These are phyloP conservation scores for Neodiprion virginianus DNA, from an alignment of 1,140 invertebrate species.

Conservation along the genomic window DNA sequence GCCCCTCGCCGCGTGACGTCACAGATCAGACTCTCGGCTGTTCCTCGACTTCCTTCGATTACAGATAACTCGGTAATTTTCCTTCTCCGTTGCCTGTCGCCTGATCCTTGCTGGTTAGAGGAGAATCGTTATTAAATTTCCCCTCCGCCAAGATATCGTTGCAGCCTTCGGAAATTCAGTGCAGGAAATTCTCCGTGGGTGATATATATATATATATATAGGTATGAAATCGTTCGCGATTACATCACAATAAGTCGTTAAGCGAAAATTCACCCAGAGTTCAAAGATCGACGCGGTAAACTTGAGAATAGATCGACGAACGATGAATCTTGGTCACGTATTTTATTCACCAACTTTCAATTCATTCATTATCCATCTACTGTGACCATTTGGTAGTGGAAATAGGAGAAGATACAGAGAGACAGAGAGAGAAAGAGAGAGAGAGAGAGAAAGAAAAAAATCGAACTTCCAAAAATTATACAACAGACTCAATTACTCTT, in stretches of 20 bases:
- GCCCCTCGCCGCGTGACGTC: neutral
- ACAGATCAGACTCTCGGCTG: neutral
- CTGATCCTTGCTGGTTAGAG: neutral
- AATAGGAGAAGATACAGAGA: too few relatives aligned
- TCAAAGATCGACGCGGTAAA: neutral
- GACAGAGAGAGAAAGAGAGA: too few relatives aligned
- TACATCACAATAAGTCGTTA: neutral
- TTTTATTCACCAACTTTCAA: neutral
- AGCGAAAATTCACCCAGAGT: neutral
- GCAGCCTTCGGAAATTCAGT: neutral
- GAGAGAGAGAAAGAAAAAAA: too few relatives aligned
- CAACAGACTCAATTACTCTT: too few relatives aligned
- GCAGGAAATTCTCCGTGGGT: neutral
- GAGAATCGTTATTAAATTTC: conserved; percentile 1
- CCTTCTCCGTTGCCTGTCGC: neutral
- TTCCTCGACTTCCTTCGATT: neutral
- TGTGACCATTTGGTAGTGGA: too few relatives aligned
- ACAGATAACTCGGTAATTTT: neutral
- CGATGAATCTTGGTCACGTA: too few relatives aligned
- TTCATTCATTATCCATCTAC: neutral
- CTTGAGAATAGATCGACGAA: neutral
- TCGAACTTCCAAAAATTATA: too few relatives aligned
- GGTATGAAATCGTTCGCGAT: neutral
- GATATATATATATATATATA: neutral
- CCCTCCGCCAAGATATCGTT: neutral